These are phyloP conservation scores for Clistopyga incitator DNA, from an alignment of 2,888 invertebrate genomes.

Conservation along the genomic window DNA sequence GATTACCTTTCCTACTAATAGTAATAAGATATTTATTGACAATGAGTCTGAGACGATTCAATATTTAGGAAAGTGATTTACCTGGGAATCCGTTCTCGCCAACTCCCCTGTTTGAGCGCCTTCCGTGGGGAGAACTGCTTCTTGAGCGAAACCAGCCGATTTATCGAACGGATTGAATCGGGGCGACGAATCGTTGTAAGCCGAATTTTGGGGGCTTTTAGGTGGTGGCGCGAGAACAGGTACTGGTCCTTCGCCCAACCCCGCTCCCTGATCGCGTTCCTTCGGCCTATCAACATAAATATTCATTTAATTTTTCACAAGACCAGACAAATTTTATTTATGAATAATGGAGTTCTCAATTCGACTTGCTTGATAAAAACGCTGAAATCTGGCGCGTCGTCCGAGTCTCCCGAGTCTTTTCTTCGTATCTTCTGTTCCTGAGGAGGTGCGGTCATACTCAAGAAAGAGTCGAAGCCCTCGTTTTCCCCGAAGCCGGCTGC, in stretches of 20 bases:
- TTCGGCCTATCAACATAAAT: constrained; percentile 83
- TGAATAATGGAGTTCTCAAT: not conserved
- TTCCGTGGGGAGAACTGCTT: constrained; percentile 79
- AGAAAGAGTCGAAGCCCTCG: constrained; percentile 92
- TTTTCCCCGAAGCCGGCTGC: constrained; percentile 87
- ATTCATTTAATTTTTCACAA: not conserved
- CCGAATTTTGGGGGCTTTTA: constrained; percentile 85
- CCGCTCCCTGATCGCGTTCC: constrained; percentile 82
- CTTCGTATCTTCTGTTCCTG: constrained; percentile 89
- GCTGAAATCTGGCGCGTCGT: constrained; percentile 91
- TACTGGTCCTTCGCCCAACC: constrained; percentile 85
- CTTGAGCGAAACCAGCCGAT: constrained; percentile 84
- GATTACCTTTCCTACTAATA: too few relatives aligned
- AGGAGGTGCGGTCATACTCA: constrained; percentile 92
- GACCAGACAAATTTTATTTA: not conserved
- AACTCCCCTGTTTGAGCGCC: constrained; percentile 82
- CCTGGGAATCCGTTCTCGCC: constrained; percentile 82
- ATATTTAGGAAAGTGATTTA: too few relatives aligned
- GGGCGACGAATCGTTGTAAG: constrained; percentile 87
- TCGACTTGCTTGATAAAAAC: constrained; percentile 90
- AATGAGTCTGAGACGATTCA: too few relatives aligned
- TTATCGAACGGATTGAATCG: constrained; percentile 93
- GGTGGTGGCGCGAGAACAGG: constrained; percentile 92
- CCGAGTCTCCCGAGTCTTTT: constrained; percentile 91
- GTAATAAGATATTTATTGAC: too few relatives aligned